Base-by-base conservation (phyloP, 2,113 vertebrate genomes). In the Vulpes lagopus region DNA sequence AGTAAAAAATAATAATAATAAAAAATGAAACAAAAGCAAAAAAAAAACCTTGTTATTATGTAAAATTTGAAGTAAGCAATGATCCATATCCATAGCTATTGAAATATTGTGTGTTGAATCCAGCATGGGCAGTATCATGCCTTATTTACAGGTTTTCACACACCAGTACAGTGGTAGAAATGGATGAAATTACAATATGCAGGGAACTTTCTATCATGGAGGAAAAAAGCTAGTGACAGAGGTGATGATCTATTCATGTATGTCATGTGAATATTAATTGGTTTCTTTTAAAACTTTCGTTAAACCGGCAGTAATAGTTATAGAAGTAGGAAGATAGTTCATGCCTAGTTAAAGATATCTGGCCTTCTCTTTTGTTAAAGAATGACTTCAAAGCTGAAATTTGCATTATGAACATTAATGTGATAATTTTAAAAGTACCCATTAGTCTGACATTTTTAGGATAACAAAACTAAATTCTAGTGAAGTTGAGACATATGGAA, bases 341-440 rank as follows among this genome's bases (percentile, higher is more conserved):
- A 87, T 95, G 53, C 95, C 96, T 95, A 94, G 87, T 96, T 95
- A 96, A 81, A 98, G 87, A 94, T 91, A 97, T 96, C 74, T 97
- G 97, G 95, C 83, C 96, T 97, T 96, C 94, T 96, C 65, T 95
- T 97, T 96, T 97, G 97, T 97, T 98, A 98, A 97, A 96, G 96
- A 98, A 94, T 96, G 95, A 96, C 96, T 98, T 98, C 97, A 98
- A 97, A 98, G 97, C 82, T 79, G 59, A 97, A 96, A 98, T 98
- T 97, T 98, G 94, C 97, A 97, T 97, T 97, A 91, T 74, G 89
- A 95, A 96, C 94, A 88, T 97, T 96, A 97, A 97, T 97, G 92
- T 93, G 88, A 96, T 97, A 81, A 97, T 97, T 98, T 96, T 38
- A 65, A 97, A 96, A 97, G 84, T 92, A 91, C 53, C 92, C 92